These are phyloP conservation scores for Parnassius orleans DNA, from an alignment of 2,888 invertebrate genomes.

Conservation along the genomic window DNA sequence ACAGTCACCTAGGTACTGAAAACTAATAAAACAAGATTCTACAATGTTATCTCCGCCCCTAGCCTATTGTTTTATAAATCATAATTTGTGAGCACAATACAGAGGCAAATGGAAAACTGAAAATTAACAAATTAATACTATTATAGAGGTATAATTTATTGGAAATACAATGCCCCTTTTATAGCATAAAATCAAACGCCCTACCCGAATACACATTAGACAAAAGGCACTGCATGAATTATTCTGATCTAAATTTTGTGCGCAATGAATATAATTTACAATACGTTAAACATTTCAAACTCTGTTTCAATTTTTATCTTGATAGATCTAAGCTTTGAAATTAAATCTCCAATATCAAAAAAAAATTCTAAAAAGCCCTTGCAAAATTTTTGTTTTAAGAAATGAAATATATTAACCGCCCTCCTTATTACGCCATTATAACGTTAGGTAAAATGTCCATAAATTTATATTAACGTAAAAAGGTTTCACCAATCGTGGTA, in stretches of 20 bases:
- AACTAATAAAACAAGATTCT: too few species aligned
- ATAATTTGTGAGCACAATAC: slow-evolving; percentile 5
- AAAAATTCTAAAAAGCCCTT: too few species aligned
- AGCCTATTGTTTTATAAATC: slow-evolving; percentile 8
- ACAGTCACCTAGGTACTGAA: too few species aligned
- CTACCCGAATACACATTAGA: neutral
- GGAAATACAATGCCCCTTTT: slow-evolving; percentile 2
- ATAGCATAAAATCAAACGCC: slow-evolving; percentile 11
- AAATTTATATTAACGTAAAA: too few species aligned
- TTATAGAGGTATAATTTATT: slow-evolving; percentile 9
- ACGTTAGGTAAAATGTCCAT: too few species aligned
- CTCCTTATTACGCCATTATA: too few species aligned
- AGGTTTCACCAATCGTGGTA: too few species aligned
- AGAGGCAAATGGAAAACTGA: slow-evolving; percentile 16
- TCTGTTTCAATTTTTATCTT: neutral
- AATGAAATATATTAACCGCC: too few species aligned
- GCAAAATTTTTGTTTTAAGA: too few species aligned
- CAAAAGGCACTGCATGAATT: neutral
- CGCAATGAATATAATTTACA: neutral
- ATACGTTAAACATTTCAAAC: neutral
- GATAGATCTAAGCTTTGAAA: neutral
- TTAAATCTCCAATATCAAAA: too few species aligned
- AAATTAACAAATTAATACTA: slow-evolving; percentile 14
- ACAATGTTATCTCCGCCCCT: neutral
- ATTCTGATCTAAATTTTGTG: slow-evolving; percentile 3